Conservation (phyloP, 53 echinoderm and acorn worm species). For the Actinopyga echinites region DNA sequence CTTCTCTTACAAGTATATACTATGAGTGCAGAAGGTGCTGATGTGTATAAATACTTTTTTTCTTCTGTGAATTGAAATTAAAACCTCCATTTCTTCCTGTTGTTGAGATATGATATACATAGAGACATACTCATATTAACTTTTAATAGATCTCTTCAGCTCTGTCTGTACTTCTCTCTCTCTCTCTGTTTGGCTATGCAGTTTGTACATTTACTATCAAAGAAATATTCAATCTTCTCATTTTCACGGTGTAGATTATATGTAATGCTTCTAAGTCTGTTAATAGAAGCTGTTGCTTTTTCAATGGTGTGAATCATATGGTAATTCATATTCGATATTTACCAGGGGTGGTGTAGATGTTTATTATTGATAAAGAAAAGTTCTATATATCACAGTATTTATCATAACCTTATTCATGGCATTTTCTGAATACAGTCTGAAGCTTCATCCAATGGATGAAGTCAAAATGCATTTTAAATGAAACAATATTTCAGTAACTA, state of each 20-base stretch:
- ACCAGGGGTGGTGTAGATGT: conserved; percentile 30
- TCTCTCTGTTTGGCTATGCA: conserved; percentile 32
- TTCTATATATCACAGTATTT: conserved; percentile 26
- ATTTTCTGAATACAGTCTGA: too few species aligned
- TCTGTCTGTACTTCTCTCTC: not conserved
- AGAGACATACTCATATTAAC: too few species aligned
- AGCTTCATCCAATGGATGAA: too few species aligned
- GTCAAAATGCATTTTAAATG: too few species aligned
- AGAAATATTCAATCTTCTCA: conserved; percentile 23
- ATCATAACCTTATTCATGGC: not conserved
- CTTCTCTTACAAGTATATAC: too few species aligned
- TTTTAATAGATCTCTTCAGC: too few species aligned
- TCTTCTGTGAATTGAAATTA: too few species aligned
- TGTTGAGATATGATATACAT: too few species aligned
- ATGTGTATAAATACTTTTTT: too few species aligned
- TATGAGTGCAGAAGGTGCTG: too few species aligned
- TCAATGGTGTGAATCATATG: conserved; percentile 8
- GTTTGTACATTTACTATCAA: conserved; percentile 5
- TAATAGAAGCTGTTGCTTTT: conserved; percentile 7
- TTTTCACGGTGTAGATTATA: conserved; percentile 28
- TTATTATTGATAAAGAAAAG: conserved; percentile 14
- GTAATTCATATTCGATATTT: conserved; percentile 3
- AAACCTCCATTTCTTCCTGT: too few species aligned
- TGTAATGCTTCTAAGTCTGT: conserved; percentile 24
- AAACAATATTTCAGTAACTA: too few species aligned